Percentiles rank a stretch among this genome's conserved stretches.
Evolutionary conservation across 2,888 invertebrate species (phyloP).

Genomic region (Trachelus stipa): DNA sequence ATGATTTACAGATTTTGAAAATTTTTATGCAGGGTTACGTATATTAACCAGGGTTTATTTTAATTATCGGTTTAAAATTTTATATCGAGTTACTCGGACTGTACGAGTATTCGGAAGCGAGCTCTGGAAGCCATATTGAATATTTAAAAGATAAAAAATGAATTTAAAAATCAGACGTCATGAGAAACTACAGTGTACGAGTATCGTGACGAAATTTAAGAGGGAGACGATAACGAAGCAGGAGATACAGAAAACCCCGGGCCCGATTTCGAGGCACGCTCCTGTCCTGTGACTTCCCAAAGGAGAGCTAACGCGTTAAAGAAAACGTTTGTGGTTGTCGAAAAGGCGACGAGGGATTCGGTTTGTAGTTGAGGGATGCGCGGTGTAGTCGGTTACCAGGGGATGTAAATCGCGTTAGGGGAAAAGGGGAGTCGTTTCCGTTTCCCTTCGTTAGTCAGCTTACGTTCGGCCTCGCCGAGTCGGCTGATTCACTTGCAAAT

Average conservation of each 20-base stretch:
- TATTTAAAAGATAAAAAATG: background rate
- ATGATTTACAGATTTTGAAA: background rate
- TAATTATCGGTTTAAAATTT: background rate
- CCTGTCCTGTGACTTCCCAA: background rate
- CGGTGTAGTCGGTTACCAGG: constrained; percentile 12
- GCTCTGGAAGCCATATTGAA: background rate
- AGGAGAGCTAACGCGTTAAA: background rate
- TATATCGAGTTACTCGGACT: background rate
- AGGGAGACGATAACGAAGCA: background rate
- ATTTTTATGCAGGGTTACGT: background rate
- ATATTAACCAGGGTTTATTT: background rate
- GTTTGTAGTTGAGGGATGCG: constrained; percentile 36
- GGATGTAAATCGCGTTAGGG: constrained; percentile 37
- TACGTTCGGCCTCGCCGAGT: constrained; percentile 20
- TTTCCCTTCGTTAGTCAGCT: constrained; percentile 28
- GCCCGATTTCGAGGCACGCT: background rate
- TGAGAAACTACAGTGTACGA: background rate
- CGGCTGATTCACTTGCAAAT: constrained; percentile 54
- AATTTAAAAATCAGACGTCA: background rate
- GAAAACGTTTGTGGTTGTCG: constrained; percentile 2
- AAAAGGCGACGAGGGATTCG: constrained; percentile 30
- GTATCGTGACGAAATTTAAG: constrained; percentile 17
- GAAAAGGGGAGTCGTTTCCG: constrained; percentile 25
- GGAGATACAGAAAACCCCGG: background rate
- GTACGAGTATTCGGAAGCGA: background rate